Evolutionary conservation across 1,140 invertebrate species (phyloP).

Genomic region (Diuraphis noxia): DNA sequence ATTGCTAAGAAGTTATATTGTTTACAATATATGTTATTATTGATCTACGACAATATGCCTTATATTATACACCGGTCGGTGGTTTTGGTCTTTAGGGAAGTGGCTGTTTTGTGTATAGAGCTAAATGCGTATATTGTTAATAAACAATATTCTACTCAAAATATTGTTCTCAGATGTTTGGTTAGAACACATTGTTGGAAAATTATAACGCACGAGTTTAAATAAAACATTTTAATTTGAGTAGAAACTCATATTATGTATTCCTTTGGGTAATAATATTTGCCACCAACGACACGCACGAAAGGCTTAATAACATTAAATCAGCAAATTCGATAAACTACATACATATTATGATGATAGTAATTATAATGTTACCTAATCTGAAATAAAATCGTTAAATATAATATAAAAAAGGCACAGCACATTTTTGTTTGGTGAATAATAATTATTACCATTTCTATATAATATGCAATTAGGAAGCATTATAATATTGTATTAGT

Average conservation of each 20-base stretch:
- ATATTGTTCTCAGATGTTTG: neutral
- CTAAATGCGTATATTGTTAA: neutral
- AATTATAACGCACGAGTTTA: neutral
- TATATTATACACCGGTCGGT: neutral
- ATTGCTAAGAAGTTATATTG: neutral
- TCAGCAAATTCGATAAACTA: neutral
- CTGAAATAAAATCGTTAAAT: slow-evolving; percentile 22
- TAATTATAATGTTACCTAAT: slow-evolving; percentile 10
- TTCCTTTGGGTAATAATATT: neutral
- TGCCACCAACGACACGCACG: neutral
- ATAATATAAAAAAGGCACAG: neutral
- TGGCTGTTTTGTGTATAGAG: neutral
- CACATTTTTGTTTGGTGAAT: neutral
- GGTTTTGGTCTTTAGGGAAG: neutral
- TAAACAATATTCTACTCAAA: neutral
- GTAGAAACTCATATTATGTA: neutral
- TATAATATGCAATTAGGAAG: neutral
- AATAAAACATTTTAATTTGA: neutral
- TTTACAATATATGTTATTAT: neutral
- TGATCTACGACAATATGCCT: neutral
- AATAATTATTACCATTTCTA: neutral
- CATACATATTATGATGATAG: neutral
- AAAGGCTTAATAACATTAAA: neutral
- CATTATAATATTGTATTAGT: neutral
- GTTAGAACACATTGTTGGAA: neutral